Evolutionary conservation across 2,113 vertebrate genomes (phyloP).

Genomic region (Silurus meridionalis): DNA sequence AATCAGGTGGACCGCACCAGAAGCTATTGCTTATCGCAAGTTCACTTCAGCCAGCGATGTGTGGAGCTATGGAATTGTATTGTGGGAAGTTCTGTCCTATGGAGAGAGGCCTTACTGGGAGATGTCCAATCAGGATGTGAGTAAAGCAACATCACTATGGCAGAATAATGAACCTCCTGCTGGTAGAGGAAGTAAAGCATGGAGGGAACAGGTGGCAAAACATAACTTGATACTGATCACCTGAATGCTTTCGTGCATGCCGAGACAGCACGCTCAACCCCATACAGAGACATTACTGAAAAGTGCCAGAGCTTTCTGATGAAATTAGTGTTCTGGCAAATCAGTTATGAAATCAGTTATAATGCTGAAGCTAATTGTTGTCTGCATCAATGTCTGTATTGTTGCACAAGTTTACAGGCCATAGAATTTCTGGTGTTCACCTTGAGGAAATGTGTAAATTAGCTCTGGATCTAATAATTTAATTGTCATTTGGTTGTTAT

Average conservation of each 20-base stretch:
- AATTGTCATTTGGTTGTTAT: slow-evolving; percentile 17
- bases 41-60: slow-evolving; percentile 96
- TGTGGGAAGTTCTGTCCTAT: slow-evolving; percentile 99
- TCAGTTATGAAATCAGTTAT: not conserved
- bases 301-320: slow-evolving; percentile 9
- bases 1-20: slow-evolving; percentile 95
- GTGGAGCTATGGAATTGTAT: slow-evolving; percentile 97
- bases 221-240: slow-evolving; percentile 45
- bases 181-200: slow-evolving; percentile 63
- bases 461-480: slow-evolving; percentile 17
- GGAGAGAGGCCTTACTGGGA: slow-evolving; percentile 98
- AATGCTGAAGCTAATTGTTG: not conserved
- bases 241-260: slow-evolving; percentile 22
- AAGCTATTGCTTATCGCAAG: slow-evolving; percentile 96
- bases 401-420: slow-evolving; percentile 1
- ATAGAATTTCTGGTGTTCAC: slow-evolving; percentile 8
- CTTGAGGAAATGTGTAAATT: not conserved
- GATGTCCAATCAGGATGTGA: slow-evolving; percentile 99
- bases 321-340: slow-evolving; percentile 8
- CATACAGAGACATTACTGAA: slow-evolving; percentile 1
- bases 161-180: slow-evolving; percentile 57
- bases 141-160: slow-evolving; percentile 64
- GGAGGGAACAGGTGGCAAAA: slow-evolving; percentile 61
- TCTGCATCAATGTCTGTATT: not conserved
- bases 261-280: slow-evolving; percentile 1